Conservation (phyloP, 2,888 invertebrate genomes). For the Syritta pipiens region DNA sequence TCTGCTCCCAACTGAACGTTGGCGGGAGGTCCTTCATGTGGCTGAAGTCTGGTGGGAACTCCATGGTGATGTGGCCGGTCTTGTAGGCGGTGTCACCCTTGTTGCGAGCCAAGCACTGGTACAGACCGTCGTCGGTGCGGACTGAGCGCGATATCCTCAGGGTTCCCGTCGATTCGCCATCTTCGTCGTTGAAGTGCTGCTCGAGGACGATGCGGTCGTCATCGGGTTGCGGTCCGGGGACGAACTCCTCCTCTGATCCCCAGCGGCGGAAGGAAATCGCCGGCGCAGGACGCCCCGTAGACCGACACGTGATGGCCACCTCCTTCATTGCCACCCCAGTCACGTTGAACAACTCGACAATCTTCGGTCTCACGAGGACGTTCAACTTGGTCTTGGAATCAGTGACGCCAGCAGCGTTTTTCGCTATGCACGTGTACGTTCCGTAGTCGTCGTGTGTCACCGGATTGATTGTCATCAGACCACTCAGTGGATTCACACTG, state of each 20-base stretch:
- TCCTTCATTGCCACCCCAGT: constrained; percentile 84
- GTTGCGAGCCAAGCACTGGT: constrained; percentile 91
- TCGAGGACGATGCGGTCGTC: constrained; percentile 86
- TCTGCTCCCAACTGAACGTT: constrained; percentile 90
- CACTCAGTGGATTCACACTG: constrained; percentile 85
- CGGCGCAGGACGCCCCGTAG: constrained; percentile 90
- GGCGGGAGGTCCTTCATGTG: constrained; percentile 85
- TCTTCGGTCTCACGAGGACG: constrained; percentile 88
- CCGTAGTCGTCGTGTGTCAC: constrained; percentile 89
- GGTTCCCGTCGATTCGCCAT: constrained; percentile 83
- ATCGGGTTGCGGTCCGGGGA: constrained; percentile 83
- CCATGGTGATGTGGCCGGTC: constrained; percentile 90
- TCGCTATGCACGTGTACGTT: constrained; percentile 89
- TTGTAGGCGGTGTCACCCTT: constrained; percentile 87
- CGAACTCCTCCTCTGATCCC: constrained; percentile 83
- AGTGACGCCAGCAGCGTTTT: constrained; percentile 87
- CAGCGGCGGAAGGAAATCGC: constrained; percentile 89
- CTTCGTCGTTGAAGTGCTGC: constrained; percentile 80
- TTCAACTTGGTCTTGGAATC: constrained; percentile 85
- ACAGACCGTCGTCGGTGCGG: constrained; percentile 91
- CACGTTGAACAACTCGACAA: constrained; percentile 87
- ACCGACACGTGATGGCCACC: constrained; percentile 86
- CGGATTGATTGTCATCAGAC: constrained; percentile 86
- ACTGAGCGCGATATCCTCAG: constrained; percentile 84
- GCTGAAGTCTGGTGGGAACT: constrained; percentile 90